These are phyloP conservation scores for Nautilus pompilius DNA, from an alignment of 1,140 invertebrate genomes.

Conservation along the genomic window DNA sequence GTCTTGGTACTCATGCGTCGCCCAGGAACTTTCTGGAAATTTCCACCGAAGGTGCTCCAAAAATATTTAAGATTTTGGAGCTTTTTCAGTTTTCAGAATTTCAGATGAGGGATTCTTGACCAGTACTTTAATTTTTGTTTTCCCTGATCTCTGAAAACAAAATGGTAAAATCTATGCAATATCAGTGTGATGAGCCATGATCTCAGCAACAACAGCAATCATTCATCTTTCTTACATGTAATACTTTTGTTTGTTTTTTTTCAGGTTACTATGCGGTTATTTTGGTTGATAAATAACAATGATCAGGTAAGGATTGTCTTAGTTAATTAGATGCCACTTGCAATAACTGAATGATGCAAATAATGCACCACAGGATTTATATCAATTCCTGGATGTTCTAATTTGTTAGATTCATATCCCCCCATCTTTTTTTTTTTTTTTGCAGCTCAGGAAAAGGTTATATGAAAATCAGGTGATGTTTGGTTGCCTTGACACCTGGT, in stretches of 20 bases:
- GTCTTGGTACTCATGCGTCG: no score
- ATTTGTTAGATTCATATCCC: neutral
- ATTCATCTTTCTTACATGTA: neutral
- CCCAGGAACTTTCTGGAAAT: no score
- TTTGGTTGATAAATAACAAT: constrained; percentile 75
- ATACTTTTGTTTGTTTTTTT: constrained; percentile 28
- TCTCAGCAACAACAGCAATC: neutral
- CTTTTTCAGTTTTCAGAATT: no score
- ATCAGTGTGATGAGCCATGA: no score
- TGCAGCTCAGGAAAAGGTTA: constrained; percentile 33
- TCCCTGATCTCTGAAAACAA: no score
- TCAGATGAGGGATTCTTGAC: no score
- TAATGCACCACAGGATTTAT: no score
- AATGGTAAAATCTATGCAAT: no score
- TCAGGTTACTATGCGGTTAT: constrained; percentile 74
- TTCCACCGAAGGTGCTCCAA: no score
- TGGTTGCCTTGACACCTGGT: constrained; percentile 92
- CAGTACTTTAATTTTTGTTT: no score
- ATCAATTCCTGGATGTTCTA: no score
- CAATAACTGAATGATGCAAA: neutral
- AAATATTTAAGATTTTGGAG: no score
- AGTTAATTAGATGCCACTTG: neutral
- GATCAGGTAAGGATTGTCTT: constrained; percentile 51
- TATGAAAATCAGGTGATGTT: constrained; percentile 68
- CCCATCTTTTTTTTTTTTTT: constrained; percentile 1